Percentiles rank a stretch among this genome's conserved stretches.
Conservation (phyloP, 2,888 invertebrate species). For the Aspidiotus destructor region DNA sequence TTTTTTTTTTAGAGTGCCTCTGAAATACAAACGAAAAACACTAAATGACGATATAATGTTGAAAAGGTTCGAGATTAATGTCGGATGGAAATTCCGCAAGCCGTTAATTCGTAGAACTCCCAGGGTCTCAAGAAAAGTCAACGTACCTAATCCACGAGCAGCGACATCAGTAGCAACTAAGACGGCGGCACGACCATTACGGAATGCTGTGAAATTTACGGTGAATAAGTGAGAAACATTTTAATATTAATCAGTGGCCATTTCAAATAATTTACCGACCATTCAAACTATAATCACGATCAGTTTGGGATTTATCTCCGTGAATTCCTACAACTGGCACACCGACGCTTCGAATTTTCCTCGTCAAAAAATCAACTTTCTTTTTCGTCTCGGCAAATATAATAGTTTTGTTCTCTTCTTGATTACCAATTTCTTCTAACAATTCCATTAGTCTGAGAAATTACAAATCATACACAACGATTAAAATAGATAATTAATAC, state of each 20-base stretch:
- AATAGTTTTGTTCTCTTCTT: slow-evolving; percentile 59
- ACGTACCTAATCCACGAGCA: slow-evolving; percentile 82
- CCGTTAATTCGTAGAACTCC: too few species aligned
- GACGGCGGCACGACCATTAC: slow-evolving; percentile 73
- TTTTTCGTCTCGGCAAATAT: slow-evolving; percentile 64
- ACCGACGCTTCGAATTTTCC: slow-evolving; percentile 54
- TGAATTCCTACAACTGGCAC: slow-evolving; percentile 80
- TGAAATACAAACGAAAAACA: slow-evolving; percentile 22
- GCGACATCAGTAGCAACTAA: slow-evolving; percentile 92
- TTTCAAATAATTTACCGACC: slow-evolving; percentile 45
- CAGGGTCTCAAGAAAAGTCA: not conserved
- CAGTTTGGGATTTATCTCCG: slow-evolving; percentile 90
- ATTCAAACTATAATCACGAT: slow-evolving; percentile 80
- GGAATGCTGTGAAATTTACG: slow-evolving; percentile 53
- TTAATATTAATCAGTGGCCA: slow-evolving; percentile 35
- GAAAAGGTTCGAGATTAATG: too few species aligned
- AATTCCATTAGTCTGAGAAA: slow-evolving; percentile 45
- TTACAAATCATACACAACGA: not conserved
- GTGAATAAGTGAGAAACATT: slow-evolving; percentile 34
- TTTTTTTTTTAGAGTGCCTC: slow-evolving; percentile 29
- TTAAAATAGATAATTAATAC: not conserved
- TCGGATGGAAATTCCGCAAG: too few species aligned
- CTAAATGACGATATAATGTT: not conserved
- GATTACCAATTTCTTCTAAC: slow-evolving; percentile 53
- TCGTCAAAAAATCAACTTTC: slow-evolving; percentile 58